Evolutionary conservation across 2,888 invertebrate species (phyloP).

Genomic region (Elgonia sp.): DNA sequence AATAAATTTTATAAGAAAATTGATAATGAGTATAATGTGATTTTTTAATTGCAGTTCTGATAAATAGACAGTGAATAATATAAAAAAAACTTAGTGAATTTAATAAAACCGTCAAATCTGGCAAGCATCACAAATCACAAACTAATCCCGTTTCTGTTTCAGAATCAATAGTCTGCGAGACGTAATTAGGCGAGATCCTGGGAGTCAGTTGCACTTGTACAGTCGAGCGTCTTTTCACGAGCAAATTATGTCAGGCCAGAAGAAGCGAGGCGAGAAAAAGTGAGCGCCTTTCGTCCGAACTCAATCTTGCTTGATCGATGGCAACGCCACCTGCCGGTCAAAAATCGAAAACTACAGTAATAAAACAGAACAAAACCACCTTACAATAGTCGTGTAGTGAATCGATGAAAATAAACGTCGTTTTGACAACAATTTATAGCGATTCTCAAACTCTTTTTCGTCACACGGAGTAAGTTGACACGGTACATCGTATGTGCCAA

Average conservation of each 20-base stretch:
- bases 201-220: constrained; percentile 50
- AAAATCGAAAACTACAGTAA: neutral
- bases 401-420: constrained; percentile 7
- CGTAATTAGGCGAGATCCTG: constrained; percentile 44
- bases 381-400: constrained; percentile 23
- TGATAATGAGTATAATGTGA: too few relatives aligned
- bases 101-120: too few relatives aligned
- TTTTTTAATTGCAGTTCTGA: too few relatives aligned
- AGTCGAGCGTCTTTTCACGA: constrained; percentile 40
- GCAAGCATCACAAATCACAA: too few relatives aligned
- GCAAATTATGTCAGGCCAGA: constrained; percentile 16
- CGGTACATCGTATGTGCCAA: neutral
- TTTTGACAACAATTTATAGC: neutral
- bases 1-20: too few relatives aligned
- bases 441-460: too few relatives aligned
- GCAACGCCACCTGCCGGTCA: constrained; percentile 18
- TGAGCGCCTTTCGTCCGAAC: neutral
- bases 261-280: neutral
- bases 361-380: neutral
- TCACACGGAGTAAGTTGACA: neutral
- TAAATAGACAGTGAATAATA: too few relatives aligned
- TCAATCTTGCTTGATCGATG: constrained; percentile 11
- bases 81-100: too few relatives aligned
- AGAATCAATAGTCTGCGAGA: constrained; percentile 12
- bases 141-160: neutral